These are phyloP conservation scores for Sterna hirundo DNA, from an alignment of 2,113 vertebrate species.

Conservation along the genomic window DNA sequence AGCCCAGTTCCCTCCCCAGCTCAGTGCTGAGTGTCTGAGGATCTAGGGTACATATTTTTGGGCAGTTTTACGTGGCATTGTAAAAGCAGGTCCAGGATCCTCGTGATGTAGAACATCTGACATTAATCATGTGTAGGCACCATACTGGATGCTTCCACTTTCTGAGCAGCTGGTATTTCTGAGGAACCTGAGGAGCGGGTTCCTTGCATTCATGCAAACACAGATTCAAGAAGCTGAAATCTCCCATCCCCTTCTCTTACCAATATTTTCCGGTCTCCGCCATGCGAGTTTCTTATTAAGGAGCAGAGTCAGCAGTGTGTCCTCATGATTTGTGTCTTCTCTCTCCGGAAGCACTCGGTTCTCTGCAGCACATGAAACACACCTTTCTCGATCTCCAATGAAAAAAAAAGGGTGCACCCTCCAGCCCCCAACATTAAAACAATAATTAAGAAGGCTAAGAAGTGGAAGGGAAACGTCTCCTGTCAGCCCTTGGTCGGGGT, in stretches of 20 bases:
- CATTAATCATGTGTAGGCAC: neutral
- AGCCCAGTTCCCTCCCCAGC: neutral
- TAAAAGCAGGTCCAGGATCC: neutral
- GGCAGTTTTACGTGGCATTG: neutral
- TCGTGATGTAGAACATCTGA: neutral
- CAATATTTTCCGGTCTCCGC: conserved; percentile 47
- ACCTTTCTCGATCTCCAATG: neutral
- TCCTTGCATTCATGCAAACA: neutral
- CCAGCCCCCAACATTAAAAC: neutral
- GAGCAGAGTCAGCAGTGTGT: conserved; percentile 60
- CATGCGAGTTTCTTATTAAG: conserved; percentile 57
- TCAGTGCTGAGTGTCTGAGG: neutral
- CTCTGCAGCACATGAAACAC: conserved; percentile 35
- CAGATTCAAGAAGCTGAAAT: neutral
- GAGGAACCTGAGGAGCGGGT: neutral
- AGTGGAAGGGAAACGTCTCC: neutral
- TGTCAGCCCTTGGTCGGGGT: neutral
- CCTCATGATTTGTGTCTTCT: conserved; percentile 46
- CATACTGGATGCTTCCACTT: neutral
- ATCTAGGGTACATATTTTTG: accelerated
- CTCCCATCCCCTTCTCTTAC: conserved; percentile 14
- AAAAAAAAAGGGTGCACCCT: neutral
- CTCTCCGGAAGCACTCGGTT: conserved; percentile 62
- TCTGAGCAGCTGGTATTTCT: neutral
- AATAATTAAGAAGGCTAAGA: neutral